These are phyloP conservation scores for Oncorhynchus nerka DNA, from an alignment of 2,113 vertebrate species.

Conservation along the genomic window DNA sequence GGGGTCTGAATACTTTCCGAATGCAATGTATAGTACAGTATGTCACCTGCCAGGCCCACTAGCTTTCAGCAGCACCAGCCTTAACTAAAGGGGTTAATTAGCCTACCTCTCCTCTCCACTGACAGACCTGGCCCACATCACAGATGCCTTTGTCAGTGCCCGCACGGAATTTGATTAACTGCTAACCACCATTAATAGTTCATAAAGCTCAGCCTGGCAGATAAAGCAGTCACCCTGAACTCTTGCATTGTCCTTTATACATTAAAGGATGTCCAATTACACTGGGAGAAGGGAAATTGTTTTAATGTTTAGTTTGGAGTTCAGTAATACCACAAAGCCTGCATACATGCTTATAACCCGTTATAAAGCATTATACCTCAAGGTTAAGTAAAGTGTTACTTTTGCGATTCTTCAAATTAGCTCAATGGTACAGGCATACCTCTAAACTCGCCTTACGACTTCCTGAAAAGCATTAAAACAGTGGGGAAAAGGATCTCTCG, in stretches of 20 bases:
- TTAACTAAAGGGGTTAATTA: conserved; percentile 50
- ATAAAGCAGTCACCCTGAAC: conserved; percentile 12
- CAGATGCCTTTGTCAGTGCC: conserved; percentile 37
- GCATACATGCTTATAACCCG: background rate
- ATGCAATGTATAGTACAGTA: conserved; percentile 6
- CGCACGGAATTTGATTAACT: conserved; percentile 52
- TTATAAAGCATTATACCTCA: too few relatives aligned
- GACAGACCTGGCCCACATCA: conserved; percentile 16
- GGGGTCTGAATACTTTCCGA: conserved; percentile 37
- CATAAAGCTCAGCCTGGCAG: conserved; percentile 42
- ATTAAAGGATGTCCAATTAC: background rate
- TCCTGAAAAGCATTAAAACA: background rate
- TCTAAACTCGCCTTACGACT: background rate
- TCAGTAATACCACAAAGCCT: background rate
- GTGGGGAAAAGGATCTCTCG: background rate
- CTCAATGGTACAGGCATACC: too few relatives aligned
- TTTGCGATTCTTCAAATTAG: background rate
- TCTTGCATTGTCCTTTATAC: background rate
- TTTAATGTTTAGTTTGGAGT: background rate
- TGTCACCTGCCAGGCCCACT: conserved; percentile 61
- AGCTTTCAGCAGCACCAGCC: conserved; percentile 33
- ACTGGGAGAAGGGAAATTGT: background rate
- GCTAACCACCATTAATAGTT: conserved; percentile 26
- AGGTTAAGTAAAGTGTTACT: too few relatives aligned
- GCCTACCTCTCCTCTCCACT: too few relatives aligned